Evolutionary conservation across 1,140 invertebrate species (phyloP).

Genomic region (Atta texana): DNA sequence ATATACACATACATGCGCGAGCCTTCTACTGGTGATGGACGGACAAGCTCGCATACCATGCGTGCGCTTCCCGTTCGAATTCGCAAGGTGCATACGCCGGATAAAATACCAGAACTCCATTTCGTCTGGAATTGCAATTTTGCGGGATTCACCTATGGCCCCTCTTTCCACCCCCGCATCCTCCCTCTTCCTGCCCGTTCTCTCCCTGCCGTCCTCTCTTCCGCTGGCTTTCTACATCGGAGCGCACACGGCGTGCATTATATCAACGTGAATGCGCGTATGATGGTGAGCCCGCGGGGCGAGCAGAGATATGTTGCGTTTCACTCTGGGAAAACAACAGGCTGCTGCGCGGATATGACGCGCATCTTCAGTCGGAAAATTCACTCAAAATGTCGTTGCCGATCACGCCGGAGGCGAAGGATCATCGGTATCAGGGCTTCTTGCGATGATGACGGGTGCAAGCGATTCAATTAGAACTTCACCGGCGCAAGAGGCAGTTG

Average conservation of each 20-base stretch:
- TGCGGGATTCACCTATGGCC: conserved; percentile 61
- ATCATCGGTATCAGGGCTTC: background rate
- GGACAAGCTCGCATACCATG: conserved; percentile 58
- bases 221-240: conserved; percentile 33
- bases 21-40: conserved; percentile 67
- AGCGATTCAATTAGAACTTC: conserved; percentile 62
- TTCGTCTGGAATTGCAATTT: conserved; percentile 69
- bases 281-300: conserved; percentile 29
- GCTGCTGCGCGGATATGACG: conserved; percentile 35
- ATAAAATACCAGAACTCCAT: conserved; percentile 68
- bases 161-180: background rate
- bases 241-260: conserved; percentile 39
- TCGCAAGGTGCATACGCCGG: conserved; percentile 54
- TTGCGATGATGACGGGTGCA: conserved; percentile 40
- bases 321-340: conserved; percentile 63
- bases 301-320: conserved; percentile 33
- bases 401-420: background rate
- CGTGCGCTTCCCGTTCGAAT: conserved; percentile 69
- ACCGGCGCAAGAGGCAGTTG: conserved; percentile 33
- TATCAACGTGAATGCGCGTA: conserved; percentile 52
- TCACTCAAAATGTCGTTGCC: conserved; percentile 51
- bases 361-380: conserved; percentile 62
- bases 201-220: background rate
- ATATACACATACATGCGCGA: background rate
- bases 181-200: background rate